Evolutionary conservation across 1,140 invertebrate genomes (phyloP).

Genomic region (Brachionus rotundiformis): DNA sequence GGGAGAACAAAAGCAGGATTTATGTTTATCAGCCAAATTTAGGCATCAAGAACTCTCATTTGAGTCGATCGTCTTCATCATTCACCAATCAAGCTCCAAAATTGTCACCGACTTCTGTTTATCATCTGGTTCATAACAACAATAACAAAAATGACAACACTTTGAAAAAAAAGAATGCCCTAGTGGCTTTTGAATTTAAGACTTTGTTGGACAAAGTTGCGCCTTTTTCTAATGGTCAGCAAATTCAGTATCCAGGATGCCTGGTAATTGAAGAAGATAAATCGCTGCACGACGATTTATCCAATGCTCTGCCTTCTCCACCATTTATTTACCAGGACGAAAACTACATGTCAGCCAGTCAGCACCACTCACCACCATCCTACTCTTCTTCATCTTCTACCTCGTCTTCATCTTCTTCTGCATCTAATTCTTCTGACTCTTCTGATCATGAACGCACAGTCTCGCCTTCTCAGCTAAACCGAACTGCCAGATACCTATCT

Average conservation of each 20-base stretch:
- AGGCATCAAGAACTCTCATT: not conserved
- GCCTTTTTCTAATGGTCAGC: not conserved
- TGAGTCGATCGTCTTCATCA: constrained; percentile 7
- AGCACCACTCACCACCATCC: constrained; percentile 8
- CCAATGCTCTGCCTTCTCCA: constrained; percentile 22
- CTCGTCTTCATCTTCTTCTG: constrained; percentile 26
- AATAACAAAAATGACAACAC: constrained; percentile 48
- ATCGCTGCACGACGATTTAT: not conserved
- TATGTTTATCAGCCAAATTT: not conserved
- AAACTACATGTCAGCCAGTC: not conserved
- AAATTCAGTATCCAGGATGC: constrained; percentile 16
- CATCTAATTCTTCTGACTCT: constrained; percentile 44
- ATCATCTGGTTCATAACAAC: constrained; percentile 43
- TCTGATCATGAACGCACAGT: constrained; percentile 32
- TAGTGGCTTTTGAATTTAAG: constrained; percentile 51
- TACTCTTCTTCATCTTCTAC: constrained; percentile 25
- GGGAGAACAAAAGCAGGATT: constrained; percentile 12
- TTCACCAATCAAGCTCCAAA: not conserved
- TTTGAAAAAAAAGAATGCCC: constrained; percentile 48
- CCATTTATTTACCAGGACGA: constrained; percentile 43
- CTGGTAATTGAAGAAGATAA: constrained; percentile 40
- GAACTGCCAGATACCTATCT: not conserved
- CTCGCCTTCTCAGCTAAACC: constrained; percentile 41
- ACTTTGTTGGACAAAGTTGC: constrained; percentile 39
- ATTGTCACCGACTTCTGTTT: constrained; percentile 38